phyloP scores from a whole-genome alignment of 2,113 vertebrate genomes.

The Pollimyrus isidori region DNA sequence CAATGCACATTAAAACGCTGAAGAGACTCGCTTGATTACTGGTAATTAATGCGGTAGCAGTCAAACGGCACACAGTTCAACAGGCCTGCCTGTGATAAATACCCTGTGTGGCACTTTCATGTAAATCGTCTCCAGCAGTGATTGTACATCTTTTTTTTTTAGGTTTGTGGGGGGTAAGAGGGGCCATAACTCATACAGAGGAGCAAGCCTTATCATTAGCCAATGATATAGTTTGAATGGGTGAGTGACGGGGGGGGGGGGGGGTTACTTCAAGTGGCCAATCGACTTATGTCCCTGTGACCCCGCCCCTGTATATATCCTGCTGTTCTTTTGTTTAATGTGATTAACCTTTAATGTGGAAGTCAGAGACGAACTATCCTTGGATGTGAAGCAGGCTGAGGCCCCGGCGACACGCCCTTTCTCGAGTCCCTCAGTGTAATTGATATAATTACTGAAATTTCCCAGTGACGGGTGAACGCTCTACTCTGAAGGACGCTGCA shows the following conservation, averaged over 20 bases:
- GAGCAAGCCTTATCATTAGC: background rate
- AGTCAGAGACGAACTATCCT: background rate
- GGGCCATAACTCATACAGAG: background rate
- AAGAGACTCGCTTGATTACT: background rate
- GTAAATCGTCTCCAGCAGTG: background rate
- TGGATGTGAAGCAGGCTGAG: background rate
- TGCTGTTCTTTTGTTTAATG: background rate
- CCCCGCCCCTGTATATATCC: background rate
- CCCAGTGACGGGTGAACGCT: background rate
- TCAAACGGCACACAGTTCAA: background rate
- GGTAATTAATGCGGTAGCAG: background rate
- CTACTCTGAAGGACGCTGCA: conserved; percentile 1
- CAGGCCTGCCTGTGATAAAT: background rate
- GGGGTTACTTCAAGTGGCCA: background rate
- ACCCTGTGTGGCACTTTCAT: background rate
- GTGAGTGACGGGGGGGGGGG: background rate
- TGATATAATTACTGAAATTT: conserved; percentile 29
- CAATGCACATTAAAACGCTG: background rate
- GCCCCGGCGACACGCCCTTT: background rate
- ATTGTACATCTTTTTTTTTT: background rate
- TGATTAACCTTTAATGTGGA: conserved; percentile 1
- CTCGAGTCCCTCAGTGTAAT: conserved; percentile 6
- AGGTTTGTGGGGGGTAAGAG: background rate
- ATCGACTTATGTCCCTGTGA: background rate
- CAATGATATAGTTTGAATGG: background rate